Evolutionary conservation across 1,140 invertebrate genomes (phyloP).

Genomic region (Neodiprion pinetum): DNA sequence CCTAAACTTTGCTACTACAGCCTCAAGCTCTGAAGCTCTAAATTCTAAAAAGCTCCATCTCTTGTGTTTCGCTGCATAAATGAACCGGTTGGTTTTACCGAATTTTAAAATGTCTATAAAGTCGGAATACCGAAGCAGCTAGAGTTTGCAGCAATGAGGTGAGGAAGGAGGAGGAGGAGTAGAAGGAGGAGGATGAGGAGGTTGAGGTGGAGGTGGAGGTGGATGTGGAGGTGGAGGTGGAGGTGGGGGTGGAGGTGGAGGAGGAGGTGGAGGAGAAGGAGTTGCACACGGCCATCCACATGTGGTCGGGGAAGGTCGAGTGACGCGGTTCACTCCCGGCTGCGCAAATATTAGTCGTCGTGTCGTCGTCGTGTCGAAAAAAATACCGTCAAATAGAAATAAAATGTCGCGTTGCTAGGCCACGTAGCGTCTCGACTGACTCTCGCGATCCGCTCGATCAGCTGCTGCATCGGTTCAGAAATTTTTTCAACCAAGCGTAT

Average conservation of each 20-base stretch:
- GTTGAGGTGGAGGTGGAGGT: no score
- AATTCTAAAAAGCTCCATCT: no score
- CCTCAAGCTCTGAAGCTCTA: no score
- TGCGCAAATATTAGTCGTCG: constrained; percentile 1
- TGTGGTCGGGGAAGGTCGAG: constrained; percentile 6
- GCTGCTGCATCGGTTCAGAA: background rate
- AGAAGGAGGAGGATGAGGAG: no score
- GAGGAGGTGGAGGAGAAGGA: background rate
- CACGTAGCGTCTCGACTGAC: background rate
- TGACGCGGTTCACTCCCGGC: constrained; percentile 3
- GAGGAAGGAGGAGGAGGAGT: background rate
- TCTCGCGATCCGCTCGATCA: no score
- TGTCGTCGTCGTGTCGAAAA: constrained; percentile 4
- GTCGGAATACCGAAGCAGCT: no score
- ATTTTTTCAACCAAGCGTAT: background rate
- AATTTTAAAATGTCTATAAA: no score
- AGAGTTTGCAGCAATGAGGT: no score
- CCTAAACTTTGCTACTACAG: no score
- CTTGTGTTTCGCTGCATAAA: no score
- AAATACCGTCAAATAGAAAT: constrained; percentile 3
- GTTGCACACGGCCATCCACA: background rate
- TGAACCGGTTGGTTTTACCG: no score
- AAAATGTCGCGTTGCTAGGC: background rate
- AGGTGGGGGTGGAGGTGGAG: background rate
- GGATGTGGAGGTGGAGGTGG: no score